Conservation (phyloP, 2,797 vertebrate species). For the Euthynnus affinis region DNA sequence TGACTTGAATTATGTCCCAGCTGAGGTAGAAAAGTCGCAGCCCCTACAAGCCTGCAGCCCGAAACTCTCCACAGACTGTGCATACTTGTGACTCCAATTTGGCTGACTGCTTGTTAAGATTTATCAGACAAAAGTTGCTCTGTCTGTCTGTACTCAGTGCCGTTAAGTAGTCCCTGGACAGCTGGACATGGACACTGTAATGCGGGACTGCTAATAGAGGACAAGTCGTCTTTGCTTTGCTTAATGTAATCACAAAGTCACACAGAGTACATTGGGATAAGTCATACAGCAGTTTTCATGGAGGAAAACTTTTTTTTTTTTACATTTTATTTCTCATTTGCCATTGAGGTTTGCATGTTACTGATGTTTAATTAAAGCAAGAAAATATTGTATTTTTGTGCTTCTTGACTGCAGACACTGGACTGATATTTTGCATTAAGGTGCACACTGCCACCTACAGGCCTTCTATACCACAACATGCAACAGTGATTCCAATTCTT, state of each 20-base stretch:
- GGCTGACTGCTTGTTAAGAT: slow-evolving; percentile 40
- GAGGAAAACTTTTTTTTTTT: not conserved
- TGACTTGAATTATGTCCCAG: slow-evolving; percentile 36
- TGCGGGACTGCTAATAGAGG: slow-evolving; percentile 70
- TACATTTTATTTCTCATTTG: not conserved
- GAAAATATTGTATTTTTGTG: not conserved
- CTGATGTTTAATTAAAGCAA: not conserved
- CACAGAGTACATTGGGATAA: not conserved
- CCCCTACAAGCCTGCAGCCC: slow-evolving; percentile 23
- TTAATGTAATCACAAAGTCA: slow-evolving; percentile 68
- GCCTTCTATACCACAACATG: slow-evolving; percentile 1
- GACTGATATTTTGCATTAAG: not conserved
- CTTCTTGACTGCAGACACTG: not conserved
- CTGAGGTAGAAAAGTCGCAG: slow-evolving; percentile 14
- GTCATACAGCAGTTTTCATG: not conserved
- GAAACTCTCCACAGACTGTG: slow-evolving; percentile 29
- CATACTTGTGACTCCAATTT: slow-evolving; percentile 84
- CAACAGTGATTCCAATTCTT: not conserved
- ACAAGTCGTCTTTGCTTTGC: slow-evolving; percentile 73
- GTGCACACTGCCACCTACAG: slow-evolving; percentile 43
- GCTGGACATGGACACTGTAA: slow-evolving; percentile 38
- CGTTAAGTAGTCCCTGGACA: slow-evolving; percentile 52
- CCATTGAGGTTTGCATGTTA: not conserved
- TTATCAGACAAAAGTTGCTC: slow-evolving; percentile 70
- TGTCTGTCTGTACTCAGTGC: slow-evolving; percentile 62